These are phyloP conservation scores for Rana temporaria DNA, from an alignment of 2,113 vertebrate species.

Conservation along the genomic window DNA sequence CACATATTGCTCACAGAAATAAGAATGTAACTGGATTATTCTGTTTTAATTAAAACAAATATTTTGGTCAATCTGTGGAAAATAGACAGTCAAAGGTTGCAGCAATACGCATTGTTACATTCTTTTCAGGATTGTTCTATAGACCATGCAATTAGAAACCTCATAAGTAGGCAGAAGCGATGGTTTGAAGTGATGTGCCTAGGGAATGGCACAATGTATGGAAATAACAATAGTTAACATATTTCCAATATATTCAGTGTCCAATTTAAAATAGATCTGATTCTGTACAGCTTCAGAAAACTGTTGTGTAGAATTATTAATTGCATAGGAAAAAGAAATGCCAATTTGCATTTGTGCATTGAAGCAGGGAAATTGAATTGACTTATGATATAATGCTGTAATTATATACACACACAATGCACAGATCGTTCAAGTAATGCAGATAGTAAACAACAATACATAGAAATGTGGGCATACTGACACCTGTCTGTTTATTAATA, in stretches of 20 bases:
- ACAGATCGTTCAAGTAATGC: constrained; percentile 26
- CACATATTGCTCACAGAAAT: no score
- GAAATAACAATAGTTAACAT: constrained; percentile 15
- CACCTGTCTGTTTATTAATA: background rate
- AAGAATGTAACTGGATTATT: no score
- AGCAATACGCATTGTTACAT: no score
- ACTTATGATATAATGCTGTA: constrained; percentile 36
- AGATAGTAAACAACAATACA: constrained; percentile 25
- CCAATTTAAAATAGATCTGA: constrained; percentile 25
- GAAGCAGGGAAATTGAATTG: constrained; percentile 33
- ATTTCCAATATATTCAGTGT: constrained; percentile 12
- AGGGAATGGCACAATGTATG: no score
- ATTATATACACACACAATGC: constrained; percentile 42
- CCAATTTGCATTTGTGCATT: constrained; percentile 50
- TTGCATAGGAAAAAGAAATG: constrained; percentile 34
- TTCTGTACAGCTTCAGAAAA: constrained; percentile 20
- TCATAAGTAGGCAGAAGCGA: no score
- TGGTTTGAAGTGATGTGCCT: no score
- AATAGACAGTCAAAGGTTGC: no score
- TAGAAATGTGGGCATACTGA: background rate
- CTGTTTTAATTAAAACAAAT: no score
- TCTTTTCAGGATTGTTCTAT: no score
- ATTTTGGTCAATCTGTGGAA: no score
- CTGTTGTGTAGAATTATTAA: constrained; percentile 38
- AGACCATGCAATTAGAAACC: no score